These are phyloP conservation scores for Microtus richardsoni DNA, from an alignment of 2,113 vertebrate genomes.

Conservation along the genomic window DNA sequence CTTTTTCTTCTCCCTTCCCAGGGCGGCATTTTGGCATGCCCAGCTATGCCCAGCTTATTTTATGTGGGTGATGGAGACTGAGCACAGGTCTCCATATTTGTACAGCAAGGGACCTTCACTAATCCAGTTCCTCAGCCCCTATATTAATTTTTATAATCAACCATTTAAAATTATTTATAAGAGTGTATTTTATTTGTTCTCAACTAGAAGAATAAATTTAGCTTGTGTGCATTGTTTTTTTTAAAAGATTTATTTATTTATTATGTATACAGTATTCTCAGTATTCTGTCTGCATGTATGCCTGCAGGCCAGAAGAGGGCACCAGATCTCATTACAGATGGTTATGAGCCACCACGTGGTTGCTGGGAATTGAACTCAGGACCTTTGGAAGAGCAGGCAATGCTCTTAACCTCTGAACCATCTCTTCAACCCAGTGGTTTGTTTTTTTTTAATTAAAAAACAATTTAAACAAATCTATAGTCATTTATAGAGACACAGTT, in stretches of 20 bases:
- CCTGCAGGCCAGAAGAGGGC: too few relatives aligned
- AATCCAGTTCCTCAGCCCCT: background rate
- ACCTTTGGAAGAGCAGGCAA: too few relatives aligned
- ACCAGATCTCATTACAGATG: too few relatives aligned
- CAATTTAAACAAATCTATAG: background rate
- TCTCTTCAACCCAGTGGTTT: too few relatives aligned
- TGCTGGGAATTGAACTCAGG: too few relatives aligned
- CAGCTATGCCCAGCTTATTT: background rate
- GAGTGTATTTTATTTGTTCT: background rate
- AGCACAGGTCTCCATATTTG: background rate
- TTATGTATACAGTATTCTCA: too few relatives aligned
- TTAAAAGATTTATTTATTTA: too few relatives aligned
- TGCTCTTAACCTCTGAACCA: too few relatives aligned
- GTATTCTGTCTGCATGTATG: too few relatives aligned
- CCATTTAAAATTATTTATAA: background rate
- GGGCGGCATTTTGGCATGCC: too few relatives aligned
- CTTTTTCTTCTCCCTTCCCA: background rate
- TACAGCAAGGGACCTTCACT: too few relatives aligned
- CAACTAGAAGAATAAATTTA: background rate
- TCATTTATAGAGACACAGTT: background rate
- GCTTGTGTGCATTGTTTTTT: background rate
- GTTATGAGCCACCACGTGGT: too few relatives aligned
- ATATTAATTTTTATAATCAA: background rate
- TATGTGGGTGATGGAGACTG: background rate
- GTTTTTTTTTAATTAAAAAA: background rate